Evolutionary conservation across 2,888 invertebrate species (phyloP), one percentile per base, ranked within the genome.

Genomic region (Andrena bucephala): DNA sequence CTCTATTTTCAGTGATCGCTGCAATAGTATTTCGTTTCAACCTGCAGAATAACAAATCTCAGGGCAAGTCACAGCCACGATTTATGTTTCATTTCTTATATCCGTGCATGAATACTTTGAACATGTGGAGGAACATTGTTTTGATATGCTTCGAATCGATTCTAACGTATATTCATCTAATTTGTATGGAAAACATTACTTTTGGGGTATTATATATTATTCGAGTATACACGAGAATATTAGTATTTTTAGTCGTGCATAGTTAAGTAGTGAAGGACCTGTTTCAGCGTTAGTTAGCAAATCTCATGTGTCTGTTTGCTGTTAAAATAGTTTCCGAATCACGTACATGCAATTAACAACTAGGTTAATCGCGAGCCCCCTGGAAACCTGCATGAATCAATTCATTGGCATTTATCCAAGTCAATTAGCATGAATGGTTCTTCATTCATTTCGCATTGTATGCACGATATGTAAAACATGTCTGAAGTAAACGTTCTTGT

Each of bases 361-460:
- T 74, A 59, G 75, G 68, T 78, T 69, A 63, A 74, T 69, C 68
- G 36, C 27, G 68, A 50, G n/a, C 73, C 24, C 29, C 16, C n/a
- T 2, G n/a, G 42, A 52, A 70, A 29, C 50, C 10, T 69, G 77
- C 31, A 70, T 77, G 52, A 71, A 70, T 71, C 60, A 33, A 66
- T 60, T 59, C n/a, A 52, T 66, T 80, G 80, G 70, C 80, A 60
- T 52, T 60, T 24, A 27, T 78, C 80, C 78, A 80, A 77, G n/a
- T 66, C 70, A 70, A 60, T 80, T 77, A 77, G 42, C 78, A 66
- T 48, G 54, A 36, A 29, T 24, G 59, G 66, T 60, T 60, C 59
- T 20, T 29, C 48, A 65, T 69, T 65, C 48, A 63, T 63, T 59
- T 52, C 10, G 48, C 31, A 54, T 8, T 54, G 54, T 57, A 10